Evolutionary conservation across 30 jellyfish, hydroid and myxozoan genomes (phyloP).

Genomic region (Rhopilema esculentum): DNA sequence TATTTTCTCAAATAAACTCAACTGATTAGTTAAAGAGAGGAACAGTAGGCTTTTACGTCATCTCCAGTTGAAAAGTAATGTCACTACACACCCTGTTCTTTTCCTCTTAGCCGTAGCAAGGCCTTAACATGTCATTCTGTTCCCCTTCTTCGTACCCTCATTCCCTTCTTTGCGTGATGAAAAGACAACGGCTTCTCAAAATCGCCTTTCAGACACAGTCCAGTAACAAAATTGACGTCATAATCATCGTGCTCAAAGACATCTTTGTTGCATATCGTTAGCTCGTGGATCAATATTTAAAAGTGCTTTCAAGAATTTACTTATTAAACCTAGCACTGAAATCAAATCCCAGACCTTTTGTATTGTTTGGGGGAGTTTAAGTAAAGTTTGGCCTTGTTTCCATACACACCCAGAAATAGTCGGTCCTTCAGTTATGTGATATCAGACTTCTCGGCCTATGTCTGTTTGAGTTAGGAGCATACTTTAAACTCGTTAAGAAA

Average conservation of each 20-base stretch:
- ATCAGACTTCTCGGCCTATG: not conserved
- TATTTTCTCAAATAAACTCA: too few relatives aligned
- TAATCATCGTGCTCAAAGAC: not conserved
- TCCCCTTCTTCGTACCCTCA: too few relatives aligned
- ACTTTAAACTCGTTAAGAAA: not conserved
- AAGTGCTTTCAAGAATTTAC: not conserved
- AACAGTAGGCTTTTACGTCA: too few relatives aligned
- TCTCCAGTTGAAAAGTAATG: too few relatives aligned
- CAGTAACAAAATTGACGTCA: not conserved
- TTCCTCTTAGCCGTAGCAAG: too few relatives aligned
- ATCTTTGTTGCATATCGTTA: not conserved
- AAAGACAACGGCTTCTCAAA: not conserved
- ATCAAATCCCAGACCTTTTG: not conserved
- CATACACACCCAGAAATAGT: not conserved
- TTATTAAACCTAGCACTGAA: not conserved
- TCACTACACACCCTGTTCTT: too few relatives aligned
- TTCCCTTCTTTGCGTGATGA: too few relatives aligned
- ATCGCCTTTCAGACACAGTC: not conserved
- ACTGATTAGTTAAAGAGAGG: too few relatives aligned
- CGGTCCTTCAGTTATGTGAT: not conserved
- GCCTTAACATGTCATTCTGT: too few relatives aligned
- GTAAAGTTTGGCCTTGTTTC: not conserved
- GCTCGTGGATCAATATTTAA: not conserved
- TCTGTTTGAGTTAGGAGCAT: not conserved
- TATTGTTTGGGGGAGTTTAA: not conserved